Evolutionary conservation across 35 echinoderm and acorn worm species (phyloP), one percentile per base, ranked within the genome.

Genomic region (Ophiothrix spiculata): DNA sequence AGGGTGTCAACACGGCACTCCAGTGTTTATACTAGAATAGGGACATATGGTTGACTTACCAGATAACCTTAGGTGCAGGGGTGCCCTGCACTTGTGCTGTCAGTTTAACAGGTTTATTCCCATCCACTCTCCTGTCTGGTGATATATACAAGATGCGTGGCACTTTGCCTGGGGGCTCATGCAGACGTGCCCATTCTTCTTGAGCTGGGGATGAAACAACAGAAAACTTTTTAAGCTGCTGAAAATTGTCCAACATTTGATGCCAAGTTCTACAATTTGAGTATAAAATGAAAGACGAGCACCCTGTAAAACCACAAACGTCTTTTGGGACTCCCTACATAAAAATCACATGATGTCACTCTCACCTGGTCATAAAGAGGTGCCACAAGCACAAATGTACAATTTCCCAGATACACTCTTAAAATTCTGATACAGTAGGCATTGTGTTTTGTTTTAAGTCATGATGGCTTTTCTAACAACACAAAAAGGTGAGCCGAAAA

Each of bases 61-160:
- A 97, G 37, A 79, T 54, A 38, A 97, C 90, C 38, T 87, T 19
- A 39, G 93, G 89, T 39, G 49, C 35, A 73, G 90, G 94, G 19
- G 76, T 45, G 39, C 84, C 94, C 14, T 89, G 81, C 17, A 97
- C 90, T 15, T 80, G 40, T 78, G 84, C 91, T 11, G 77, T 78
- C 13, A 97, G 41, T 4, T 75, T 76, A 19, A 82, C 75, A 11
- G 81, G 32, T 21, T 84, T 87, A 23, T 90, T 90, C 74, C 92
- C 94, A 37, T 92, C 90, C 2, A 84, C 90, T 25, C 38, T 87
- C 36, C 35, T 82, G 17, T 94, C 88, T 37, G 64, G 81, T 32
- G 93, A 87, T 36, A 85, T 79, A 73, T 97, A 81, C 10, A 38
- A 78, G 92, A 95, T 37, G 80, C 84, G 0, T 85, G 94, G 19